These are phyloP conservation scores for Melanotaenia trifasciata DNA, from an alignment of 2,797 vertebrate genomes.

Conservation along the genomic window DNA sequence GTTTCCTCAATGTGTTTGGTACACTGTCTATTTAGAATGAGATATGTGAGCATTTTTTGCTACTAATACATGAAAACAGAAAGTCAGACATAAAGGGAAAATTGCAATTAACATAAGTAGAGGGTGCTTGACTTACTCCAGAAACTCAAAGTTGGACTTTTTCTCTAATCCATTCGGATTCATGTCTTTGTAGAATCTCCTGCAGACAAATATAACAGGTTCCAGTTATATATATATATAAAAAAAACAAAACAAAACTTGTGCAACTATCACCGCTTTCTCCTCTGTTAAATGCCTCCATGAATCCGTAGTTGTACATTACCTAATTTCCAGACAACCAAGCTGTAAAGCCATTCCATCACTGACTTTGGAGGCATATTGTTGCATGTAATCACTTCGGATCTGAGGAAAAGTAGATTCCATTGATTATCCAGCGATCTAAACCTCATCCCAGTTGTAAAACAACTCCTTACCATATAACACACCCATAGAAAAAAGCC, in stretches of 20 bases:
- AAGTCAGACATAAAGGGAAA: neutral
- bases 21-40: neutral
- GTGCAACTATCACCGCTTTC: no score
- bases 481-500: neutral
- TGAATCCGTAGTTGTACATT: neutral
- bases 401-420: conserved; percentile 56
- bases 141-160: conserved; percentile 92
- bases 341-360: conserved; percentile 95
- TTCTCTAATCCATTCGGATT: conserved; percentile 92
- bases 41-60: neutral
- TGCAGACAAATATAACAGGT: conserved; percentile 49
- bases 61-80: neutral
- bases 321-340: conserved; percentile 96
- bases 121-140: conserved; percentile 87
- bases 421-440: neutral
- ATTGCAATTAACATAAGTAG: neutral
- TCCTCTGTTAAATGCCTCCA: neutral
- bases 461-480: neutral
- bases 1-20: neutral
- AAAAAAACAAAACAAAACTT: neutral
- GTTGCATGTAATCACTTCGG: conserved; percentile 82
- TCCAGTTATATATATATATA: neutral
- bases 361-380: conserved; percentile 84
- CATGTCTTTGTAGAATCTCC: conserved; percentile 96
- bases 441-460: neutral